Base-by-base conservation (phyloP, 2,797 vertebrate genomes). In the Botia kubotai region DNA sequence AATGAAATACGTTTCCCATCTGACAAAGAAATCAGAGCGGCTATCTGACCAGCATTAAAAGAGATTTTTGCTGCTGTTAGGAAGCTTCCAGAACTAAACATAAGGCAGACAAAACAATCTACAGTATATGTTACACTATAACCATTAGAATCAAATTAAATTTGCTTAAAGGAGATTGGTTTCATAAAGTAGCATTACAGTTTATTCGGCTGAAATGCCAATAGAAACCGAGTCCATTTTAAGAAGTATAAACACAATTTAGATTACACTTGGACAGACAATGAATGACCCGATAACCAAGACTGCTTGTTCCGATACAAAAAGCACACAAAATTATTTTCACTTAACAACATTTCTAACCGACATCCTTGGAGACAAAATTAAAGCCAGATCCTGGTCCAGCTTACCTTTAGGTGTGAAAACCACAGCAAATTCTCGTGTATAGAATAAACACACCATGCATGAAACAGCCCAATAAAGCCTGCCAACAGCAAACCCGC, bases 371-470 rank as follows among this genome's bases (percentile, higher is more conserved):
- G 13, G n/a, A 62, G 19, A n/a, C 43, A 73, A 74, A 67, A 74
- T 39, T 39, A 0, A n/a, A 57, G 19, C 66, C 48, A 55, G 13
- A 68, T 58, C 52, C 50, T 43, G 5, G 23, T 65, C 16, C 7
- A 60, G 52, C 84, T 87, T 92, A 91, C 89, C 92, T 82, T 90
- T 86, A 94, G 85, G 83, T 93, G 89, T 55, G 93, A 93, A 91
- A 95, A 94, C 90, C 92, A 94, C 84, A 86, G 89, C 82, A 94
- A 87, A 88, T 92, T 93, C 86, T 93, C 93, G 0, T 92, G 92
- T 72, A 92, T 90, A 75, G 86, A 82, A 67, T 90, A 89, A 82
- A 91, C 89, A 85, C 90, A 89, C 88, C 87, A 93, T 81, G 92
- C 89, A 87, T 91, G 87, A 88, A 80, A 79, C 83, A 91, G 73